Percentiles rank a stretch among this genome's conserved stretches.
Conservation (phyloP, 2,888 invertebrate species). For the Mimachlamys varia region DNA sequence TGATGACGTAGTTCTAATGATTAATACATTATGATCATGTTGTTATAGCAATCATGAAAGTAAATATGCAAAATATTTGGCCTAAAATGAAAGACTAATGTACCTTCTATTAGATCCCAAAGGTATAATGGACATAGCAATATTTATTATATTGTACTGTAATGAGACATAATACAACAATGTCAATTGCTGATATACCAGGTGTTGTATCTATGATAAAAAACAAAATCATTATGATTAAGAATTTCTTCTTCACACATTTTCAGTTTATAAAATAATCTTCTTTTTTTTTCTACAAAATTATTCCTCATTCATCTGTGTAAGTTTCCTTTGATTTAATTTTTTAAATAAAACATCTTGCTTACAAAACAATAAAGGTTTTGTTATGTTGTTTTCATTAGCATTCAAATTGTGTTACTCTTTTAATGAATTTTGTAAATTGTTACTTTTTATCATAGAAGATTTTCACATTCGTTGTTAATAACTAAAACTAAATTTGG, state of each 20-base stretch:
- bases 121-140: neutral
- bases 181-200: neutral
- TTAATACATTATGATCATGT: neutral
- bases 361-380: neutral
- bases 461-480: conserved; percentile 11
- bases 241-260: neutral
- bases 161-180: neutral
- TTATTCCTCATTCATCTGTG: neutral
- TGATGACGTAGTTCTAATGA: neutral
- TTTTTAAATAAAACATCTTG: neutral
- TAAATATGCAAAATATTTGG: conserved; percentile 31
- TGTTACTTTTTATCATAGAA: neutral
- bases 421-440: neutral
- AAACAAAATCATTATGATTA: neutral
- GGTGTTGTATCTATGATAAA: too few relatives aligned
- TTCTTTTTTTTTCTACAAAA: neutral
- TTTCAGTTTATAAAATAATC: neutral
- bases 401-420: neutral
- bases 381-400: neutral
- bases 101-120: neutral
- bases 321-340: neutral
- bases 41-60: neutral
- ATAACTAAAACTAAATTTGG: conserved; percentile 32
- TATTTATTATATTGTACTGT: neutral
- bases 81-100: conserved; percentile 18